Conservation (phyloP, 2,888 invertebrate genomes). For the Lepidocyrtinus sp. region DNA sequence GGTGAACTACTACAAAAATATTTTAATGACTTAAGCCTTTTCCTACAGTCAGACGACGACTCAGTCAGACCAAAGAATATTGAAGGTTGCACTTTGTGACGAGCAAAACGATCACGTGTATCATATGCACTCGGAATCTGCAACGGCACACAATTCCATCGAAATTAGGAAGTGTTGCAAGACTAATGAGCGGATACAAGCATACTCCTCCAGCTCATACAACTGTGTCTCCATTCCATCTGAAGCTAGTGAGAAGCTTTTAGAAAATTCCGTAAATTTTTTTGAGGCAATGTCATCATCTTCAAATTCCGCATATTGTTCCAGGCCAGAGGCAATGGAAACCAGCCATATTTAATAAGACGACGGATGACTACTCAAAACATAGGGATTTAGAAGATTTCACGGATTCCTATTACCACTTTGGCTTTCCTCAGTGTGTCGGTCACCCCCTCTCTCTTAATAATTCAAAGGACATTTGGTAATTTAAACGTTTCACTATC, state of each 20-base stretch:
- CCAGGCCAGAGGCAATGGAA: conserved; percentile 37
- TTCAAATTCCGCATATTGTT: not conserved
- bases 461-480: conserved; percentile 59
- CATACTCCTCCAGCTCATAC: too few species aligned
- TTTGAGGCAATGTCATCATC: too few species aligned
- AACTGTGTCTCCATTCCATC: too few species aligned
- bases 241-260: too few species aligned
- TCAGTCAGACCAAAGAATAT: not conserved
- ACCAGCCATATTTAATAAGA: conserved; percentile 42
- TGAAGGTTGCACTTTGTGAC: conserved; percentile 19
- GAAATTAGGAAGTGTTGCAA: conserved; percentile 35
- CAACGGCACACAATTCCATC: not conserved
- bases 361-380: conserved; percentile 20
- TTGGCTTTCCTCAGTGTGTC: conserved; percentile 47
- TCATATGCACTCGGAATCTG: too few species aligned
- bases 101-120: conserved; percentile 17
- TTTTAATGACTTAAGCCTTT: too few species aligned
- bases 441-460: conserved; percentile 6
- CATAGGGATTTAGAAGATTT: conserved; percentile 37
- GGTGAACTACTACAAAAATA: too few species aligned
- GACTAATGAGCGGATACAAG: not conserved
- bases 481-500: too few species aligned
- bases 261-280: too few species aligned
- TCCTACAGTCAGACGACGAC: conserved; percentile 41
- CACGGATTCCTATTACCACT: not conserved